Percentiles rank a stretch among this genome's conserved stretches.
These are phyloP conservation scores for Myanophis thanlyinensis DNA, from an alignment of 2,113 vertebrate species.

Conservation along the genomic window DNA sequence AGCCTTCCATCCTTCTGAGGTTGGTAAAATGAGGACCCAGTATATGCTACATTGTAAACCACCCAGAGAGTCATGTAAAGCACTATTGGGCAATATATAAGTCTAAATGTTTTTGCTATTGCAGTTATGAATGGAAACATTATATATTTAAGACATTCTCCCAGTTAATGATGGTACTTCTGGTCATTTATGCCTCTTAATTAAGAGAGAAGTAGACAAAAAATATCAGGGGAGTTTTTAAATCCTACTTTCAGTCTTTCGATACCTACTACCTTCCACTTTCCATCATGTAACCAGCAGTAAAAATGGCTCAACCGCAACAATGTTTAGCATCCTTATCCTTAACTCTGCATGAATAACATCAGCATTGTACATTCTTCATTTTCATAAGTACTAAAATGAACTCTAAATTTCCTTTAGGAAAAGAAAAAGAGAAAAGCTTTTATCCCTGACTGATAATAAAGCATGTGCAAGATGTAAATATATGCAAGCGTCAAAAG, in stretches of 20 bases:
- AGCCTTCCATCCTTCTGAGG: neutral
- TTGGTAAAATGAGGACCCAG: neutral
- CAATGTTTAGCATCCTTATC: neutral
- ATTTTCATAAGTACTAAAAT: accelerated
- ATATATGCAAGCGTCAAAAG: slow-evolving; percentile 1
- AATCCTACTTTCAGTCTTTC: neutral
- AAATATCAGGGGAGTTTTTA: neutral
- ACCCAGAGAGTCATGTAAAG: neutral
- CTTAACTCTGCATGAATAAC: accelerated
- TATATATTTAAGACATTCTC: neutral
- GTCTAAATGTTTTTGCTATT: neutral
- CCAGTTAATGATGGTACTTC: neutral
- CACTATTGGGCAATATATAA: neutral
- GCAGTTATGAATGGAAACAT: neutral
- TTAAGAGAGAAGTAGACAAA: neutral
- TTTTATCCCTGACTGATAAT: slow-evolving; percentile 20
- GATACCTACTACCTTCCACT: neutral
- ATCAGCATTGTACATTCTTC: neutral
- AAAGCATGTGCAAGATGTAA: neutral
- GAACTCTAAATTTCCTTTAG: neutral
- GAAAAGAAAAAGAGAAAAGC: neutral
- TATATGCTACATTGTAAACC: neutral
- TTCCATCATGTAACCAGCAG: neutral
- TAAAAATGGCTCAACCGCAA: neutral
- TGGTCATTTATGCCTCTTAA: neutral